phyloP scores from a whole-genome alignment of 2,113 vertebrate species.

The Monopterus albus region DNA sequence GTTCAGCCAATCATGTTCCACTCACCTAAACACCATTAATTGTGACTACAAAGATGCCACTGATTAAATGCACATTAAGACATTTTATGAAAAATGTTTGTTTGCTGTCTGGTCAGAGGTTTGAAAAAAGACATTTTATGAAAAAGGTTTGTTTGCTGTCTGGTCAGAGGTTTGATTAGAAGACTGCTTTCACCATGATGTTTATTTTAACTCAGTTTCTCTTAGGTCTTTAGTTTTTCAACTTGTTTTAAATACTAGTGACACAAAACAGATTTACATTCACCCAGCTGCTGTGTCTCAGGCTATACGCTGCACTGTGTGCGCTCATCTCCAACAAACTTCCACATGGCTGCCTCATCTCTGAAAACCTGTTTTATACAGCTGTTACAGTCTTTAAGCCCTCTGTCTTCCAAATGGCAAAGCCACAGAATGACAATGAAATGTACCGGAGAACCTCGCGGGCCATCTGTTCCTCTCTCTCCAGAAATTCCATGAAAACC shows the following conservation, averaged over 20 bases:
- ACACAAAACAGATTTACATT: not conserved
- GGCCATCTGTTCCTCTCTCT: constrained; percentile 77
- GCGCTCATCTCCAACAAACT: not conserved
- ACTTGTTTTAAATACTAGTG: not conserved
- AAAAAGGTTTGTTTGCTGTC: not conserved
- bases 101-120: not conserved
- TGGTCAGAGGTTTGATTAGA: not conserved
- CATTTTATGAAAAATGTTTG: not conserved
- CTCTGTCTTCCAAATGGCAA: constrained; percentile 5
- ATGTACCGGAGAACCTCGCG: constrained; percentile 82
- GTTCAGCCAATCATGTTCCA: not conserved
- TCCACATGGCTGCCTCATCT: not conserved
- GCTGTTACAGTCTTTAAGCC: not conserved
- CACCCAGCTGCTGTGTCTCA: not conserved
- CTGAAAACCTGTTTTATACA: not conserved
- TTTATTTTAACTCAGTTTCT: not conserved
- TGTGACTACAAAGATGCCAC: not conserved
- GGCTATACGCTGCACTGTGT: not conserved
- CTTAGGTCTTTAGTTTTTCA: not conserved
- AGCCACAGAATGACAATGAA: not conserved
- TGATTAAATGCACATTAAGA: not conserved
- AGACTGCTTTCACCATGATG: not conserved
- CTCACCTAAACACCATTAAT: not conserved
- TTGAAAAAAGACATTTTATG: not conserved
- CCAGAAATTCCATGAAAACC: constrained; percentile 83